Conservation (phyloP, 2,888 invertebrate species). For the Argyra leucocephala region DNA sequence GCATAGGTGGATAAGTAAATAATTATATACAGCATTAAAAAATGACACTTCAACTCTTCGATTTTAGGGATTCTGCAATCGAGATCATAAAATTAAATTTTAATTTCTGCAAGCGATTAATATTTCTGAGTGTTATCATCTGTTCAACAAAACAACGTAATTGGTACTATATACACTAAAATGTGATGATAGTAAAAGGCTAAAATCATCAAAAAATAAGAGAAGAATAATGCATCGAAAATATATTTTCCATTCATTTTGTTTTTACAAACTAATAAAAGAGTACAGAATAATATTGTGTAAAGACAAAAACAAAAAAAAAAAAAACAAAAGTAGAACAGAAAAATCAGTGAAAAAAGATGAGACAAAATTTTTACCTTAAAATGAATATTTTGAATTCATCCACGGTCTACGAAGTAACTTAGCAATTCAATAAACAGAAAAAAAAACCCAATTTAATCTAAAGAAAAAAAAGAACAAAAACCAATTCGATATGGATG, state of each 20-base stretch:
- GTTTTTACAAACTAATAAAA: neutral
- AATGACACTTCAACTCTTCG: too few species aligned
- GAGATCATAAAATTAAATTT: too few species aligned
- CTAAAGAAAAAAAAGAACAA: neutral
- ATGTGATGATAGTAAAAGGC: neutral
- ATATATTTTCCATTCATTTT: too few species aligned
- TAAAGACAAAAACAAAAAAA: neutral
- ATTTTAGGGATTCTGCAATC: too few species aligned
- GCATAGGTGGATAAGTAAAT: too few species aligned
- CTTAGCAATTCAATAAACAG: neutral
- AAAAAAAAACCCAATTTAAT: neutral
- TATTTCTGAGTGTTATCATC: neutral
- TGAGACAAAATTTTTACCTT: neutral
- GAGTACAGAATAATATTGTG: neutral
- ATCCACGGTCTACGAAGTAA: neutral
- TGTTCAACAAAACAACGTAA: too few species aligned
- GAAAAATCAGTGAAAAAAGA: too few species aligned
- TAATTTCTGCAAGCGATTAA: too few species aligned
- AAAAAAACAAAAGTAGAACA: neutral
- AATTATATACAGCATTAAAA: too few species aligned
- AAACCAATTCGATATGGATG: slow-evolving; percentile 1
- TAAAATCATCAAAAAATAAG: neutral
- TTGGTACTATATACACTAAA: neutral
- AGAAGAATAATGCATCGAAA: neutral
- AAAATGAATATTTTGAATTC: neutral